Base-by-base conservation (phyloP, 1,140 invertebrate species). In the Charaxes varanes region DNA sequence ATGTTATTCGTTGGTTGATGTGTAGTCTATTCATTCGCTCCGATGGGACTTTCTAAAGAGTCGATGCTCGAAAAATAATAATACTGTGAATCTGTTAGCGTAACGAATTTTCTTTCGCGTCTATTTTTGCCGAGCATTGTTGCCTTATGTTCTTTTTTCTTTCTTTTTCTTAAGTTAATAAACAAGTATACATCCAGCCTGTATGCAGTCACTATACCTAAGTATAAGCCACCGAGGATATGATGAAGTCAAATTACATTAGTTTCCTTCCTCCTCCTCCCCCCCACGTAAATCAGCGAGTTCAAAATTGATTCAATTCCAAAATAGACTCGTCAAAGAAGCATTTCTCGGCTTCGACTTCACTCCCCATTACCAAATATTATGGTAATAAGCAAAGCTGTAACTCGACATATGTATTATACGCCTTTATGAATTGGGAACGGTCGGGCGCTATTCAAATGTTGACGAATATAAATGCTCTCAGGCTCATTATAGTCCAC, bases 401-500 rank as follows among this genome's bases (percentile, higher is more conserved):
- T 14, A 33, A 40, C 31, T 36, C 34, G 16, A 27, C 41, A 40
- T 53, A 45, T 43, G 24, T 49, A 48, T 53, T 46, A 43, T 42
- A 31, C 52, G 48, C 43, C 53, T 56, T 53, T 56, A 58, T 53
- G 34, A 59, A 64, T 58, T 51, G 47, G 43, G 36, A 53, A 58
- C 48, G 57, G 53, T 46, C 37, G 51, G 57, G 26, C 32, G 23
- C 53, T 51, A 55, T 66, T 66, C 53, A 62, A 55, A 57, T 58
- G 43, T 43, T 43, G 38, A 46, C 30, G 48, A 57, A 60, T 53
- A 57, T 41, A 57, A 60, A 57, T 60, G 41, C 30, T 51, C 53
- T 32, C 37, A 44, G 37, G 30, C 53, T 62, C 51, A 62, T 56
- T 62, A 61, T 51, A 33, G 45, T 41, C 41, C 18, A 6, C 10